phyloP scores from a whole-genome alignment of 2,888 invertebrate genomes.

The Crocallis elinguaria region DNA sequence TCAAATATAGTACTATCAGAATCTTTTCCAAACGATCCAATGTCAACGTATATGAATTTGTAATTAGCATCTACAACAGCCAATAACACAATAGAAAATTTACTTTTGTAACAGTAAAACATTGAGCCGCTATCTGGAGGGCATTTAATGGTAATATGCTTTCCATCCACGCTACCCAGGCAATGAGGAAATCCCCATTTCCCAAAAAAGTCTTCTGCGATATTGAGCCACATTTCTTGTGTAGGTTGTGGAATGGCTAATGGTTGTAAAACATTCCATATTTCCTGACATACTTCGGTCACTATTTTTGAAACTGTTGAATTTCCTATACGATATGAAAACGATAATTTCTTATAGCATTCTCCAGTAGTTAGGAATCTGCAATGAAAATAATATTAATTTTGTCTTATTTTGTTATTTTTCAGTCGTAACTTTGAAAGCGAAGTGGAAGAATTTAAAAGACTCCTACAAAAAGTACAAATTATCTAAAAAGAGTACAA shows the following conservation, averaged over 20 bases:
- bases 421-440: constrained; percentile 25
- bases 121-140: constrained; percentile 10
- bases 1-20: constrained; percentile 2
- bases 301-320: constrained; percentile 13
- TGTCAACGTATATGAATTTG: constrained; percentile 1
- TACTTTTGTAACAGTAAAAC: constrained; percentile 6
- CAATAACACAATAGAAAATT: constrained; percentile 8
- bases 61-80: constrained; percentile 4
- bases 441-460: constrained; percentile 23
- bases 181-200: constrained; percentile 12
- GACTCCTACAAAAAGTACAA: constrained; percentile 14
- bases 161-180: constrained; percentile 15
- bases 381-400: too few relatives aligned
- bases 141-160: constrained; percentile 13
- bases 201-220: neutral
- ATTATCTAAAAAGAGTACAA: neutral
- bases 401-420: too few relatives aligned
- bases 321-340: constrained; percentile 3
- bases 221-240: constrained; percentile 1
- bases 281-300: constrained; percentile 9
- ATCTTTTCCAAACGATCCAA: constrained; percentile 9
- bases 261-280: constrained; percentile 12
- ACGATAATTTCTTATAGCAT: neutral
- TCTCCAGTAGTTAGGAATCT: constrained; percentile 3
- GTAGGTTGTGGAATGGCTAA: constrained; percentile 1